A percentile compares a stretch with the other conserved stretches of the same genome.
These are phyloP conservation scores for Sparidentex hasta DNA, from an alignment of 2,797 vertebrate genomes.

Conservation along the genomic window DNA sequence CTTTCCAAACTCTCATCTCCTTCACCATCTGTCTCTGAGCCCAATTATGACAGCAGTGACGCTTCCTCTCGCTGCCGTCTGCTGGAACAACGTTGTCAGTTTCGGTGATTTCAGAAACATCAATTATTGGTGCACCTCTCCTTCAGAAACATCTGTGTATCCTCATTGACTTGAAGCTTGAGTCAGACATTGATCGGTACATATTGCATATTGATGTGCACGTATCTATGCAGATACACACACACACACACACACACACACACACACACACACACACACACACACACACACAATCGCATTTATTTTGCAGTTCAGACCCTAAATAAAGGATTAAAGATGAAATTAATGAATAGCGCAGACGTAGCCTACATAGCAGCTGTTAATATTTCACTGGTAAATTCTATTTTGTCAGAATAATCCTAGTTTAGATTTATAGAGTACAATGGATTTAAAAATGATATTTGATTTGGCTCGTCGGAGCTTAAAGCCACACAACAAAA, in stretches of 20 bases:
- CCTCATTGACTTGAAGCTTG: conserved; percentile 31
- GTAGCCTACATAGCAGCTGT: not conserved
- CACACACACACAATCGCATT: conserved; percentile 7
- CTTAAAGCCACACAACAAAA: conserved; percentile 5
- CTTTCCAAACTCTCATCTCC: conserved; percentile 58
- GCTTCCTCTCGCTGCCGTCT: conserved; percentile 58
- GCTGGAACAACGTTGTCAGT: conserved; percentile 63
- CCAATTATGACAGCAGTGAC: conserved; percentile 68
- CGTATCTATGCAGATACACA: not conserved
- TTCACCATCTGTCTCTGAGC: conserved; percentile 74
- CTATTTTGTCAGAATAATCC: conserved; percentile 12
- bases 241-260: conserved; percentile 6
- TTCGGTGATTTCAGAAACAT: conserved; percentile 64
- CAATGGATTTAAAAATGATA: not conserved
- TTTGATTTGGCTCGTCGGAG: conserved; percentile 2
- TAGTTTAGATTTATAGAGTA: not conserved
- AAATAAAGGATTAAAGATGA: conserved; percentile 62
- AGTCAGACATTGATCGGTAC: conserved; percentile 26
- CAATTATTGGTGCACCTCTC: conserved; percentile 71
- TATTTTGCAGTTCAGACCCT: conserved; percentile 27
- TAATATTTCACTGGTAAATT: conserved; percentile 36
- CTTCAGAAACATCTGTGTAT: conserved; percentile 64
- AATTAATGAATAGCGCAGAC: not conserved
- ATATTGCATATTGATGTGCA: conserved; percentile 49
- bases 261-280: not conserved